Evolutionary conservation across 2,888 invertebrate species (phyloP).

Genomic region (Tipula unca): DNA sequence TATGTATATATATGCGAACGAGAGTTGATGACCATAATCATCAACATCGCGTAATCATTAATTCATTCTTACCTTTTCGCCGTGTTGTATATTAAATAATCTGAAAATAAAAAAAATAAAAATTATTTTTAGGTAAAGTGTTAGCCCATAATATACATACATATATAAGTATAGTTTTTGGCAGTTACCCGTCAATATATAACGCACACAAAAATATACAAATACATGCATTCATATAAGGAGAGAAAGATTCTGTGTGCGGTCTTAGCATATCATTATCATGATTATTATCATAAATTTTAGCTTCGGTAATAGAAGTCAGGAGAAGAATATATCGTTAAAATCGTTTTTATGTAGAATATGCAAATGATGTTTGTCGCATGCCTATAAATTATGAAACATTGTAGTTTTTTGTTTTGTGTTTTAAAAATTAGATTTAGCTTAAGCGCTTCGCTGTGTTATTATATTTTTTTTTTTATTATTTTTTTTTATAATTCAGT

Average conservation of each 20-base stretch:
- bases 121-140: neutral
- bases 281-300: neutral
- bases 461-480: neutral
- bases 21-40: neutral
- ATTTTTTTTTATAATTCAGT: neutral
- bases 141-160: too few species aligned
- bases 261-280: slow-evolving; percentile 8
- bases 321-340: neutral
- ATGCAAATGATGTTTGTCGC: neutral
- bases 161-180: neutral
- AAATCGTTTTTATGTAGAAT: neutral
- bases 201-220: neutral
- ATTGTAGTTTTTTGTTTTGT: neutral
- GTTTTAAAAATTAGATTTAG: neutral
- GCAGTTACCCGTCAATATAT: neutral
- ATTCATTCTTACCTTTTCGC: neutral
- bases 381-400: neutral
- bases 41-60: neutral
- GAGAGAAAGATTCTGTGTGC: neutral
- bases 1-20: neutral
- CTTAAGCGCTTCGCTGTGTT: neutral
- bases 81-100: neutral
- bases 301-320: neutral
- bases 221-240: neutral
- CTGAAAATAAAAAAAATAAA: neutral